Base-by-base conservation (phyloP, 2,797 vertebrate species). In the Ctenopoma kingsleyae region DNA sequence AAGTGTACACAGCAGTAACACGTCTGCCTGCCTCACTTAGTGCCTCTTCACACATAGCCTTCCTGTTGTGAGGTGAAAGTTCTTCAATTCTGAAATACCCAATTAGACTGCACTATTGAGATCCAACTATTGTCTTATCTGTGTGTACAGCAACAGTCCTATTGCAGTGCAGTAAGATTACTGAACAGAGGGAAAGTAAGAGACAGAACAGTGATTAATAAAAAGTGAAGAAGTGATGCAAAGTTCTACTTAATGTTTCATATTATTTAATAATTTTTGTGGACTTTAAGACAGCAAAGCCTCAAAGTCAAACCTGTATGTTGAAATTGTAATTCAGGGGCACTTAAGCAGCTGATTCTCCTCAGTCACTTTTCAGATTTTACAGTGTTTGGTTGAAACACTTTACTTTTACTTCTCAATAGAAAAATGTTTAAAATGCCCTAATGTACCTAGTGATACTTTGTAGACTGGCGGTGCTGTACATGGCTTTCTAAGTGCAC, bases 31-130 rank as follows among this genome's bases (percentile, higher is more conserved):
- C 8, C 35, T 27, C 36, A 10, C 35, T 74, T 8, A 4, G 1
- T 44, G 19, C 30, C 12, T 48, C 62, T 56, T 67, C 23, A 54
- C 46, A 51, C 81, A 68, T 17, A 38, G 6, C 25, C 51, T 50
- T 80, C 50, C 61, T 51, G 20, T 32, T 58, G 50, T 44, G 56
- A 48, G 58, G 50, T 75, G 49, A 75, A n/a, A n/a, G n/a, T n/a
- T 80, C 51, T 76, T 89, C 53, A 49, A 35, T 67, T 82, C 47
- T 80, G 67, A 86, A 40, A 87, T 69, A 57, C 27, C 47, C 25
- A 82, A 67, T 88, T 76, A 86, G 48, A 57, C 65, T 47, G 7
- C 49, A 43, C 50, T 20, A 32, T 38, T 36, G 53, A 54, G n/a
- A 76, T 35, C n/a, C n/a, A n/a, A n/a, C n/a, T n/a, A n/a, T n/a